Evolutionary conservation across 1,140 invertebrate species (phyloP).

Genomic region (Trachelipus rathkii): DNA sequence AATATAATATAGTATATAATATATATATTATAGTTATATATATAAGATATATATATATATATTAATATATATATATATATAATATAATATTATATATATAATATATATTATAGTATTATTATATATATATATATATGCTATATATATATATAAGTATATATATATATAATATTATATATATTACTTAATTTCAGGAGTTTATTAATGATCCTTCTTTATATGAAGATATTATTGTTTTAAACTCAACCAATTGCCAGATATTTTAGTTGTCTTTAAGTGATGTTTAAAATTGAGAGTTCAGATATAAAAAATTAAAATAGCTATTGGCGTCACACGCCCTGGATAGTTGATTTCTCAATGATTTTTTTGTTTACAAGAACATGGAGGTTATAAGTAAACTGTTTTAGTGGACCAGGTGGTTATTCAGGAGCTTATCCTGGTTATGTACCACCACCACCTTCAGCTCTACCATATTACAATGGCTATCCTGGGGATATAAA

Average conservation of each 20-base stretch:
- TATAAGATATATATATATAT: too few species aligned
- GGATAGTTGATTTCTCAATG: not conserved
- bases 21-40: too few species aligned
- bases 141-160: too few species aligned
- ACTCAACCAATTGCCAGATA: too few species aligned
- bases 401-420: conserved; percentile 45
- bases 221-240: too few species aligned
- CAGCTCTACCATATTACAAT: conserved; percentile 45
- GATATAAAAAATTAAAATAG: conserved; percentile 30
- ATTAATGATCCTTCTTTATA: too few species aligned
- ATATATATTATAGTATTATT: too few species aligned
- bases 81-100: not conserved
- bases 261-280: too few species aligned
- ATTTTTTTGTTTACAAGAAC: conserved; percentile 30
- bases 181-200: too few species aligned
- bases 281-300: not conserved
- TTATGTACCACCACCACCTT: conserved; percentile 44
- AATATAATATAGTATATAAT: too few species aligned
- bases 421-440: conserved; percentile 44
- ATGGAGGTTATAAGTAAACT: conserved; percentile 46
- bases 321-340: conserved; percentile 7
- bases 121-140: too few species aligned
- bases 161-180: too few species aligned
- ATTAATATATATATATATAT: not conserved
- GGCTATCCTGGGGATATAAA: conserved; percentile 44